Evolutionary conservation across 2,888 invertebrate genomes (phyloP).

Genomic region (Rhimphoctona megacephalus): DNA sequence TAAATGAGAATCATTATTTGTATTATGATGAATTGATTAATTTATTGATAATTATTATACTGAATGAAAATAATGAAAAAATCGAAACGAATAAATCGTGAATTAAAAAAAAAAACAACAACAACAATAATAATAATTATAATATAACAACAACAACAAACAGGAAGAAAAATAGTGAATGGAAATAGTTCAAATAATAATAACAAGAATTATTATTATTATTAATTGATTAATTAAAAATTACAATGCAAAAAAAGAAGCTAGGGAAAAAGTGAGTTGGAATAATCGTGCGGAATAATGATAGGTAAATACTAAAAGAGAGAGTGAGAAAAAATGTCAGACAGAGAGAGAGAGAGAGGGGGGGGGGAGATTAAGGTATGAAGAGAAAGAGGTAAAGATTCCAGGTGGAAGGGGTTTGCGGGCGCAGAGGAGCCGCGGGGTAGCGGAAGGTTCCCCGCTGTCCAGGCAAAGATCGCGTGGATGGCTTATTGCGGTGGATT

Average conservation of each 20-base stretch:
- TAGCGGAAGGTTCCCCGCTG: constrained; percentile 8
- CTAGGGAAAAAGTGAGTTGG: background rate
- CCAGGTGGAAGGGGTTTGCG: constrained; percentile 20
- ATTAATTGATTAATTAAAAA: background rate
- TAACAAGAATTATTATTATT: background rate
- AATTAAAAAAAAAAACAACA: too few species aligned
- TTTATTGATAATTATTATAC: too few species aligned
- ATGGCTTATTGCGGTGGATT: constrained; percentile 20
- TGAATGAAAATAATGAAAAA: too few species aligned
- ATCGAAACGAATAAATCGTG: too few species aligned
- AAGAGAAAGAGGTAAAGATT: constrained; percentile 22
- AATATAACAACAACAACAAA: background rate
- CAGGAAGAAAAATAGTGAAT: background rate
- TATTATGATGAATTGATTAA: too few species aligned
- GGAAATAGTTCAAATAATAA: background rate
- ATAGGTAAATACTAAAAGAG: constrained; percentile 56
- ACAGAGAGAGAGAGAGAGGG: background rate
- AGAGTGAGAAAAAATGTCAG: constrained; percentile 19
- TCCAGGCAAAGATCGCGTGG: constrained; percentile 51
- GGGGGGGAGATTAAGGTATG: background rate
- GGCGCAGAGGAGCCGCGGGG: background rate
- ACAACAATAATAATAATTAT: background rate
- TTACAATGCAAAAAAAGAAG: background rate
- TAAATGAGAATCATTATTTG: background rate
- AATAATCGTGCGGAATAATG: constrained; percentile 7